Percentiles rank a stretch among this genome's conserved stretches.
phyloP scores from a whole-genome alignment of 2,113 vertebrate species.

The Ptyas mucosa region DNA sequence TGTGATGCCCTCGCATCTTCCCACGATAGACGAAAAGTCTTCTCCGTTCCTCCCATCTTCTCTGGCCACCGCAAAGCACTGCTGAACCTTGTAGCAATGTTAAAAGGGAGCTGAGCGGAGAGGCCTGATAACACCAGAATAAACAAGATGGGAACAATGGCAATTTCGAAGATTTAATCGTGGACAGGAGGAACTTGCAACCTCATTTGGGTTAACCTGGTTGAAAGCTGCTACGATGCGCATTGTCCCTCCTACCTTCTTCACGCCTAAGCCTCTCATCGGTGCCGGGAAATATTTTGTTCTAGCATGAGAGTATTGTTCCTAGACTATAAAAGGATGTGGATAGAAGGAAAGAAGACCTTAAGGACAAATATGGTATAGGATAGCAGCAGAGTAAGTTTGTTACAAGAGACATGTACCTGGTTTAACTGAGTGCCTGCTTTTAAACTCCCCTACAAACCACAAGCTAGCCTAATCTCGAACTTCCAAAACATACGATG shows the following conservation, averaged over 20 bases:
- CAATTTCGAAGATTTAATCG: constrained; percentile 16
- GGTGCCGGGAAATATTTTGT: background rate
- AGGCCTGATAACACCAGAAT: background rate
- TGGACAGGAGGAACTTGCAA: background rate
- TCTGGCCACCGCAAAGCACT: background rate
- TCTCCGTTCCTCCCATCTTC: background rate
- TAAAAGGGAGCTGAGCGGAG: background rate
- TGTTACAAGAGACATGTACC: background rate
- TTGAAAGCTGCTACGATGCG: background rate
- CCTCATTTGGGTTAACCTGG: background rate
- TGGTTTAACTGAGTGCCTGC: background rate
- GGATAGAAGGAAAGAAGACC: background rate
- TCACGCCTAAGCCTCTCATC: background rate
- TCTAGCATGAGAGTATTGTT: background rate
- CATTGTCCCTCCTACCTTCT: background rate
- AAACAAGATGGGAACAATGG: background rate
- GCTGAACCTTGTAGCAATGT: background rate
- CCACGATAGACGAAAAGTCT: background rate
- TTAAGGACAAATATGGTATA: background rate
- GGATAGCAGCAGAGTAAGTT: background rate
- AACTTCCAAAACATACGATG: background rate
- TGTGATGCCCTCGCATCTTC: background rate
- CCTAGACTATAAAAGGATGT: background rate
- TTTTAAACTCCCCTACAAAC: background rate
- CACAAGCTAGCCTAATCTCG: background rate